Conservation (phyloP, 37 sponge, comb jelly and placozoan genomes). For the Cliona cf. orientalis region DNA sequence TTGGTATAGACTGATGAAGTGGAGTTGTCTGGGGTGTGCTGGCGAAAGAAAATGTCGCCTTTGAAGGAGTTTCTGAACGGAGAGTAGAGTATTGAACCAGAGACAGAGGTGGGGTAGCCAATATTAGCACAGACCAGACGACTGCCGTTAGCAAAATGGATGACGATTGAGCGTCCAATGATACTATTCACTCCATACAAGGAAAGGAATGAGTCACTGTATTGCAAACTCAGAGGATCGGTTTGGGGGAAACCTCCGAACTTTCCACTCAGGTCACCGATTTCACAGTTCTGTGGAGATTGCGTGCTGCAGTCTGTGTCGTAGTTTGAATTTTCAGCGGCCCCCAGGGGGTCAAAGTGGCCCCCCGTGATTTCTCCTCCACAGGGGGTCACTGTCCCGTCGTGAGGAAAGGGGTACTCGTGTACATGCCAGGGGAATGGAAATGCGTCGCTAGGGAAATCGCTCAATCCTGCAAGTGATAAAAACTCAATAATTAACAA, state of each 20-base stretch:
- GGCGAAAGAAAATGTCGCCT: constrained; percentile 61
- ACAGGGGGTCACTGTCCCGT: constrained; percentile 31
- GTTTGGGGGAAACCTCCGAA: constrained; percentile 32
- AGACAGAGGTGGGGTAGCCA: constrained; percentile 20
- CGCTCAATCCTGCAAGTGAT: constrained; percentile 16
- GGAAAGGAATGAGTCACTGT: constrained; percentile 19
- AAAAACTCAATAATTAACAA: too few species aligned
- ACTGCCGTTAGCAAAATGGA: constrained; percentile 26
- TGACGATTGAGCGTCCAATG: constrained; percentile 72
- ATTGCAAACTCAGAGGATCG: too few species aligned
- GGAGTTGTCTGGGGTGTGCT: background rate
- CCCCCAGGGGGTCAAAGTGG: constrained; percentile 60
- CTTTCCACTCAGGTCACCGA: constrained; percentile 80
- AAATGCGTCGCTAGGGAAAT: background rate
- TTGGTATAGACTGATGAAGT: constrained; percentile 44
- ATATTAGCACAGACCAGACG: constrained; percentile 75
- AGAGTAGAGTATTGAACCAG: constrained; percentile 14
- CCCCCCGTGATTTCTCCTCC: constrained; percentile 20
- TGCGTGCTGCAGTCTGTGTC: background rate
- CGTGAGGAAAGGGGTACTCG: constrained; percentile 36
- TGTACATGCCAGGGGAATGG: constrained; percentile 67
- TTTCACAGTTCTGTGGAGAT: constrained; percentile 41
- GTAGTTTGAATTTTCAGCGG: constrained; percentile 10
- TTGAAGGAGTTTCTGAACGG: constrained; percentile 50
- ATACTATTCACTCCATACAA: constrained; percentile 64